phyloP scores from a whole-genome alignment of 2,113 vertebrate species.

The Melanostigma gelatinosum region DNA sequence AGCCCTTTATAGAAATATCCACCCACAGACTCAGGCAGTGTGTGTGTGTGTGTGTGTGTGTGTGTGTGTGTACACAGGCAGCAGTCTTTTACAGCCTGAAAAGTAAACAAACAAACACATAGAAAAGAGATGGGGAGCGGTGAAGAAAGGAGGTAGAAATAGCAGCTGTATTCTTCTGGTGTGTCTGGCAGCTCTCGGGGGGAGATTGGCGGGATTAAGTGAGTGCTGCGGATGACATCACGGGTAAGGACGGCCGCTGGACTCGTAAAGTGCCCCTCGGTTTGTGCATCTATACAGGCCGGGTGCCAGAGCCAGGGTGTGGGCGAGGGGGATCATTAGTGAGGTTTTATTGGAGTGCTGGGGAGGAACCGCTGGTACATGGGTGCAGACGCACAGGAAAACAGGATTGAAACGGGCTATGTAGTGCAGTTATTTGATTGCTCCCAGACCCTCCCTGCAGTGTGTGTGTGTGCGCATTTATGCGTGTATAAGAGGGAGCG shows the following conservation, averaged over 20 bases:
- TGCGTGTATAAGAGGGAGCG: background rate
- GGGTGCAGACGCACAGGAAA: conserved; percentile 81
- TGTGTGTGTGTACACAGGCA: conserved; percentile 31
- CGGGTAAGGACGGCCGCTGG: conserved; percentile 63
- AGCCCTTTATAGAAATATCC: conserved; percentile 76
- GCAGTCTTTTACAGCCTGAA: conserved; percentile 74
- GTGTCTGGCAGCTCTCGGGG: conserved; percentile 59
- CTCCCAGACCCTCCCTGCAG: conserved; percentile 77
- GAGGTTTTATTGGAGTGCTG: conserved; percentile 81
- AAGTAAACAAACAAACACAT: conserved; percentile 67
- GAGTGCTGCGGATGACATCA: conserved; percentile 80
- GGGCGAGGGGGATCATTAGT: conserved; percentile 79
- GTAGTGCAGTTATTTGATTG: conserved; percentile 78
- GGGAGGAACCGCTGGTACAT: conserved; percentile 76
- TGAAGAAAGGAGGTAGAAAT: conserved; percentile 31
- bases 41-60: conserved; percentile 23
- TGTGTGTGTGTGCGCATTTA: conserved; percentile 23
- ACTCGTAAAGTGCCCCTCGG: conserved; percentile 77
- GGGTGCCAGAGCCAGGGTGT: conserved; percentile 74
- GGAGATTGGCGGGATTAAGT: conserved; percentile 69
- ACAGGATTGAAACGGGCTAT: conserved; percentile 75
- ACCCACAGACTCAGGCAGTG: conserved; percentile 74
- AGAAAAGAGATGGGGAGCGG: conserved; percentile 35
- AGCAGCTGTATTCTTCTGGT: conserved; percentile 58
- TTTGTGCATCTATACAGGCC: conserved; percentile 76